A percentile compares a stretch with the other conserved stretches of the same genome.
Evolutionary conservation across 1,140 invertebrate species (phyloP).

Genomic region (Hermatobates lingyangjiaoensis): DNA sequence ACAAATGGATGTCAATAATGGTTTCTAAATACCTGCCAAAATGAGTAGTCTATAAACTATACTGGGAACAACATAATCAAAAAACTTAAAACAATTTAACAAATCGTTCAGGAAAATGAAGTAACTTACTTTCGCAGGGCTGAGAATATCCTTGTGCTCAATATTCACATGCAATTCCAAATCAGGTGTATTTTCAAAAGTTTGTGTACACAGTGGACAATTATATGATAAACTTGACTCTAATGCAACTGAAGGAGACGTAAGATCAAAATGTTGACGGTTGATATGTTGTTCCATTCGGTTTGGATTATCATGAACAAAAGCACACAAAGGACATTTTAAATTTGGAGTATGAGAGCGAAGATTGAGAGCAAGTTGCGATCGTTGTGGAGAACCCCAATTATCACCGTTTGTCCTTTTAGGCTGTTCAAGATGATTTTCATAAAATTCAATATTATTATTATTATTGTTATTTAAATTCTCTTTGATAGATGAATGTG

Average conservation of each 20-base stretch:
- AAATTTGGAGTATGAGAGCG: constrained; percentile 23
- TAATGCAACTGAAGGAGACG: constrained; percentile 45
- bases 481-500: constrained; percentile 16
- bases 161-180: constrained; percentile 70
- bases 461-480: constrained; percentile 27
- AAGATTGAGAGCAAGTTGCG: constrained; percentile 30
- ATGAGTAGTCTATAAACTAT: too few species aligned
- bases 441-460: constrained; percentile 24
- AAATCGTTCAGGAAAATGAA: too few species aligned
- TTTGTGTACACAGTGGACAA: constrained; percentile 52
- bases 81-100: too few species aligned
- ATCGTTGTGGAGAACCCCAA: constrained; percentile 31
- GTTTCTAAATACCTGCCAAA: too few species aligned
- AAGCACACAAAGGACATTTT: constrained; percentile 64
- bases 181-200: constrained; percentile 51
- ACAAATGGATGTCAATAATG: too few species aligned
- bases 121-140: constrained; percentile 24
- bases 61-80: too few species aligned
- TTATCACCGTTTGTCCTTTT: constrained; percentile 12
- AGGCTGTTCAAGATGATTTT: constrained; percentile 13
- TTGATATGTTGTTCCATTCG: constrained; percentile 72
- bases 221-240: constrained; percentile 28
- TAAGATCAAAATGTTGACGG: constrained; percentile 60
- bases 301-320: constrained; percentile 47
- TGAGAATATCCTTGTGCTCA: constrained; percentile 54